Evolutionary conservation across 2,888 invertebrate genomes (phyloP), one percentile per base, ranked within the genome.

Genomic region (Pandemis heparana): DNA sequence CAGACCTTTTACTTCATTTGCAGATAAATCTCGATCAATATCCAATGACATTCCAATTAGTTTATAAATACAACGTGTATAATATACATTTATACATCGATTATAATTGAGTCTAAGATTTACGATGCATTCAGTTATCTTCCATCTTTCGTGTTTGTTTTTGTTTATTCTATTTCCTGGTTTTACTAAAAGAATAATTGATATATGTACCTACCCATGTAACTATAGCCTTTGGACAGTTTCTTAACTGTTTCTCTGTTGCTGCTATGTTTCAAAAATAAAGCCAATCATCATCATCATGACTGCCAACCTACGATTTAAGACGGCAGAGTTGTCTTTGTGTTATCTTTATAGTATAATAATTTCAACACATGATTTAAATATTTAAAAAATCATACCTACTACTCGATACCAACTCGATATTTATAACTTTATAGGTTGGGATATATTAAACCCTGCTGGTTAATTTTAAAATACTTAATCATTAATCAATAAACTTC

Each of bases 31-130:
- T 72, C 73, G 73, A 62, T 75, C 74, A 71, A 73, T 74, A 70
- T 70, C 67, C 69, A 71, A 71, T 65, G 76, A 75, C 76, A 71
- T 75, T 76, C 75, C 76, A 76, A 76, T 76, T 75, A 71, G 68
- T 32, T 51, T 41, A 71, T 69, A 70, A 70, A 73, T 69, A 70
- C 73, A 73, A 61, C 63, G 53, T 48, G 62, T 69, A 74, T 53
- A 74, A 65, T 70, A 53, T 71, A 70, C 60, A 73, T 60, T 68
- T 76, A 61, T 67, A 71, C 81, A 82, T 83, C 81, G 87, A 87
- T 88, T 89, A 89, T 89, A 87, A 88, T 89, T 87, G 87, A 87
- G 83, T 81, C 80, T 78, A 84, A 85, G 85, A 89, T 89, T 87
- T 89, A 90, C 87, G 87, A 88, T 78, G 83, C 83, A 83, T 86